Base-by-base conservation (phyloP, 2,797 vertebrate species). In the Glyptemys insculpta region DNA sequence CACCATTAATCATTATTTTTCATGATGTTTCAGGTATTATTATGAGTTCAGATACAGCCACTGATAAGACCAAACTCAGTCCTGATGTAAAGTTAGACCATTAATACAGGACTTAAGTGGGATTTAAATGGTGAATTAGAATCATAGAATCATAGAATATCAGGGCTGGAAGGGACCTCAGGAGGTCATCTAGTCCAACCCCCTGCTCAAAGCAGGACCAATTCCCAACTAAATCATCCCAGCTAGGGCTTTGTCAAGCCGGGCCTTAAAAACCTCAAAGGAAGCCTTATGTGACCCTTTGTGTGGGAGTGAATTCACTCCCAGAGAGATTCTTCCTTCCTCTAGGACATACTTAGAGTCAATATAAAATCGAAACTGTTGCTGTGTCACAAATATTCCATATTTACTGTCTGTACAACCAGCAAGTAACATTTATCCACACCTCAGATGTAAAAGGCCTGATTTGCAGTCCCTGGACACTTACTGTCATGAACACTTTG, bases 71-170 rank as follows among this genome's bases (percentile, higher is more conserved):
- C 34, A 85, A 79, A 93, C 84, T 96, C 88, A 18, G 79, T 82
- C 89, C 93, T 95, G 90, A 81, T 96, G 87, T 87, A 94, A 91
- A 95, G 81, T 87, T 86, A 94, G 94, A 53, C 65, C 79, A 56
- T 96, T 95, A 96, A 94, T 91, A 68, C 8, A 27, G 68, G 78
- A 92, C 94, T 95, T 90, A 88, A 85, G 92, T 12, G 14, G 91
- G 83, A 93, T 92, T 97, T 81, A 89, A 87, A 44, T 53, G 83
- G 54, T 65, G 59, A 62, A 76, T 76, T 57, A 87, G n/a, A n/a
- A n/a, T n/a, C n/a, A n/a, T n/a, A n/a, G n/a, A n/a, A n/a, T n/a
- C n/a, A n/a, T n/a, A n/a, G n/a, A n/a, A n/a, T n/a, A n/a, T n/a
- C n/a, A n/a, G n/a, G n/a, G n/a, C n/a, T n/a, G n/a, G n/a, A n/a